Evolutionary conservation across 2,113 vertebrate genomes (phyloP), one percentile per base, ranked within the genome.

Genomic region (Bothrops jararaca): DNA sequence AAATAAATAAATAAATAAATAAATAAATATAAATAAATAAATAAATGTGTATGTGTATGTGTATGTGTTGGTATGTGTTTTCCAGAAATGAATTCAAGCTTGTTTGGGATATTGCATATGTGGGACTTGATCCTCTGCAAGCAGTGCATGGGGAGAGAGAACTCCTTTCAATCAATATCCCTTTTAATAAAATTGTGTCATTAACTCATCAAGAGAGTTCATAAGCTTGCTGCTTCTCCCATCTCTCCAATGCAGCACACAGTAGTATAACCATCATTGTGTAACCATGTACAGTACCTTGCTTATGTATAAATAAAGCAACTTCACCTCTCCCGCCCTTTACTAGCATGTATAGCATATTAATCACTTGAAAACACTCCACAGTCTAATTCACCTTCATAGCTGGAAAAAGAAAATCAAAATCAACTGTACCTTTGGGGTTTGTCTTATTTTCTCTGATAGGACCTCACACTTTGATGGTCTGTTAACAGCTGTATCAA

Each of bases 321-420:
- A 5, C 6, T 57, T 93, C 54, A 93, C 2, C 5, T 86, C 94
- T 93, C 90, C 91, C 92, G 48, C 12, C 22, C 2, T 92, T 93
- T 95, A 1, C 11, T 92, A 90, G 15, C n/a, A 91, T 91, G 15
- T 93, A 26, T 0, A 0, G 50, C 54, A 89, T 89, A 94, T 88
- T 91, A 94, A 92, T 93, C 1, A 85, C 15, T 86, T 93, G 4
- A 86, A 53, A 95, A 94, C 90, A 5, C 74, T 93, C 26, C 39
- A 91, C 91, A 95, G 91, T 93, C 34, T 87, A n/a, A 91, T 92
- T 93, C 80, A 3, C 69, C 54, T 93, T 94, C 57, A 91, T 80
- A 88, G 29, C 69, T 4, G 87, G 5, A 23, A 6, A 29, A 11
- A 91, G 94, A 94, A 94, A 88, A 86, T 29, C 29, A 93, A 53